phyloP scores from a whole-genome alignment of 1,140 invertebrate genomes.

The Rhyacophila brunnea region DNA sequence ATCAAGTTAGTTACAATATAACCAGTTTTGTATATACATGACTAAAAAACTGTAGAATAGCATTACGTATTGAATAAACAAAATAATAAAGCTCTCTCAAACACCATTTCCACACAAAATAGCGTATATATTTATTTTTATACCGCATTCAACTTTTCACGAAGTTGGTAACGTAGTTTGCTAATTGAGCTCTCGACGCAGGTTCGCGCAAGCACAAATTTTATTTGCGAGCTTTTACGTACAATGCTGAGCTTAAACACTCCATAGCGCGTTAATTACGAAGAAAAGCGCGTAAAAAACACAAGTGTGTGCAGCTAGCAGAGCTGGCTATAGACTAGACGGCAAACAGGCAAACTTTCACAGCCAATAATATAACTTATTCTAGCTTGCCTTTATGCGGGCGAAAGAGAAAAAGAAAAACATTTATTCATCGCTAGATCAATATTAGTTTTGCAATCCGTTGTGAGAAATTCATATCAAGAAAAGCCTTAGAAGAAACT shows the following conservation, averaged over 20 bases:
- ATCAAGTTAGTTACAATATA: no score
- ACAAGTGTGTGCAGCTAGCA: slow-evolving; percentile 1
- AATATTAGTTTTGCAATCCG: no score
- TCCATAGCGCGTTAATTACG: slow-evolving; percentile 18
- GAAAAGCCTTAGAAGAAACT: no score
- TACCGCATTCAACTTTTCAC: slow-evolving; percentile 25
- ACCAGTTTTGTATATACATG: no score
- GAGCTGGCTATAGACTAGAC: not conserved
- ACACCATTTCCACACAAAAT: slow-evolving; percentile 22
- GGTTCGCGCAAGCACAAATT: not conserved
- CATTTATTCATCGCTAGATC: not conserved
- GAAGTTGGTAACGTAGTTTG: slow-evolving; percentile 30
- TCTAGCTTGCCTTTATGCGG: not conserved
- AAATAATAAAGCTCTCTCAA: not conserved
- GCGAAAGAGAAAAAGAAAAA: not conserved
- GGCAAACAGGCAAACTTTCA: slow-evolving; percentile 18
- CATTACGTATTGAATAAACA: no score
- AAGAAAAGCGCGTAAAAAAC: slow-evolving; percentile 23
- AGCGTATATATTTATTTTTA: slow-evolving; percentile 22
- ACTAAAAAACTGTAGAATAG: no score
- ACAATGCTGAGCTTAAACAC: slow-evolving; percentile 1
- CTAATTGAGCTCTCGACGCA: slow-evolving; percentile 27
- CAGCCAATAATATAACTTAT: slow-evolving; percentile 3
- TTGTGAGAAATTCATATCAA: no score
- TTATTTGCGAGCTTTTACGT: slow-evolving; percentile 7